These are phyloP conservation scores for Polyploca ridens DNA, from an alignment of 2,888 invertebrate genomes.

Conservation along the genomic window DNA sequence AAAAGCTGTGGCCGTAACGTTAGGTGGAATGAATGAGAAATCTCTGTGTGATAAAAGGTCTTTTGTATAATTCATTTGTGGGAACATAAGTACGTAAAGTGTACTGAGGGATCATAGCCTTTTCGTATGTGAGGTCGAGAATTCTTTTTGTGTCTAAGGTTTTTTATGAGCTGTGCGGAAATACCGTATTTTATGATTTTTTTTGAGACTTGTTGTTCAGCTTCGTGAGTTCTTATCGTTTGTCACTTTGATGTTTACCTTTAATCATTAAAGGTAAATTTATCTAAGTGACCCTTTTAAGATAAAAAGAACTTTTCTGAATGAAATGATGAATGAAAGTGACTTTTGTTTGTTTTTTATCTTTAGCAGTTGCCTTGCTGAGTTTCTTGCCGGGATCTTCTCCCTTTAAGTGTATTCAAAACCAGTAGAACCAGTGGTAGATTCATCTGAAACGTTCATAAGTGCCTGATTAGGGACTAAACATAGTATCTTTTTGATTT, in stretches of 20 bases:
- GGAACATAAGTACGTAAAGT: constrained; percentile 8
- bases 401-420: too few relatives aligned
- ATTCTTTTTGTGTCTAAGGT: not conserved
- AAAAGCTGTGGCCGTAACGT: constrained; percentile 46
- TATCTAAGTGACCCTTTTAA: too few relatives aligned
- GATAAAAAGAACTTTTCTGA: too few relatives aligned
- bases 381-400: too few relatives aligned
- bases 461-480: too few relatives aligned
- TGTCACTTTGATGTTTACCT: too few relatives aligned
- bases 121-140: constrained; percentile 11
- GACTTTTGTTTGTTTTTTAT: not conserved
- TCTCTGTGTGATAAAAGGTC: constrained; percentile 38
- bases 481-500: too few relatives aligned
- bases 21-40: constrained; percentile 53
- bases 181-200: not conserved
- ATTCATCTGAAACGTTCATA: too few relatives aligned
- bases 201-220: not conserved
- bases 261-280: too few relatives aligned
- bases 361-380: not conserved
- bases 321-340: too few relatives aligned
- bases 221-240: not conserved
- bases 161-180: not conserved
- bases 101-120: not conserved
- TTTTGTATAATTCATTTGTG: constrained; percentile 54
- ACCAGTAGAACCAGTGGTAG: too few relatives aligned